A percentile compares a stretch with the other conserved stretches of the same genome.
phyloP scores from a whole-genome alignment of 2,113 vertebrate genomes.

The Corythornis cristatus region DNA sequence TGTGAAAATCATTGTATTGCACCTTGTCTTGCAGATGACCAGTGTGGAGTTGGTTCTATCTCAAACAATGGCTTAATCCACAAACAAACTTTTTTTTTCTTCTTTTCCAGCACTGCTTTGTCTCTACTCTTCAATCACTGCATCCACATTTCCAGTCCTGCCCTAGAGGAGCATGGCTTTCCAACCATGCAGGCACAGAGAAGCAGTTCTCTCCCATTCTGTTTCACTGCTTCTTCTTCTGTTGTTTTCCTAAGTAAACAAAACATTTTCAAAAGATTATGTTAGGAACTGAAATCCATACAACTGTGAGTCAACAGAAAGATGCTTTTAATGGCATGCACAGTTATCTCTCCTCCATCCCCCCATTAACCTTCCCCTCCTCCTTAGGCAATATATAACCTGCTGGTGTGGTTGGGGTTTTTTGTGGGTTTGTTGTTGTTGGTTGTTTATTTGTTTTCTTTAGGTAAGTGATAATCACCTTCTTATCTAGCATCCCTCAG shows the following conservation, averaged over 20 bases:
- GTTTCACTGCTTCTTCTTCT: background rate
- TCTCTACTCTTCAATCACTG: background rate
- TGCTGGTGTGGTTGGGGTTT: background rate
- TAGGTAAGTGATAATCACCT: background rate
- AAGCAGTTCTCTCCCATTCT: background rate
- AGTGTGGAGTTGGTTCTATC: background rate
- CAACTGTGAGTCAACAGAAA: background rate
- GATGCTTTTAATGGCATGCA: background rate
- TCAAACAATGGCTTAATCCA: background rate
- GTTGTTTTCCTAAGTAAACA: background rate
- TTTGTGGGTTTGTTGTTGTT: too few species aligned
- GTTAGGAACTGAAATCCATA: background rate
- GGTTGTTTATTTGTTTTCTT: background rate
- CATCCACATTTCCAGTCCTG: background rate
- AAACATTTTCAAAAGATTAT: background rate
- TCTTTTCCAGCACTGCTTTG: background rate
- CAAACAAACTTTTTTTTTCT: background rate
- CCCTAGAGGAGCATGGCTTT: background rate
- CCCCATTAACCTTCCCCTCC: background rate
- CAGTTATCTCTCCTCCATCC: background rate
- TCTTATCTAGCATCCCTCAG: slow-evolving; percentile 23
- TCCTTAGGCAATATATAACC: background rate
- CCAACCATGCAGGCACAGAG: accelerated
- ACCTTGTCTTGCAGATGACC: background rate
- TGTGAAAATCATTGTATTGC: background rate